These are phyloP conservation scores for Myotis daubentonii DNA, from an alignment of 2,797 vertebrate genomes.

Conservation along the genomic window DNA sequence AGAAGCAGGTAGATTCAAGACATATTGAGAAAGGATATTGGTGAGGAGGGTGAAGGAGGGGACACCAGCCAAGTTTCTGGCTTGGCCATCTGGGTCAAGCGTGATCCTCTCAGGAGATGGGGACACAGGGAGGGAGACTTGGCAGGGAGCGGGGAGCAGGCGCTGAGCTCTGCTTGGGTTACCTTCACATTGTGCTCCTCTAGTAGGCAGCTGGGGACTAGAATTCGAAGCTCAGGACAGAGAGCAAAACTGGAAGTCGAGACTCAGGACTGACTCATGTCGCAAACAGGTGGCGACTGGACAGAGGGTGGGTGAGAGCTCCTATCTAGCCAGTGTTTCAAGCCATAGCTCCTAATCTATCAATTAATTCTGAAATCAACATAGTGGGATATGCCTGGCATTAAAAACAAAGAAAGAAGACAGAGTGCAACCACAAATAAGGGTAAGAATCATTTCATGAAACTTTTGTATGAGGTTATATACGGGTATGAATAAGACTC, in stretches of 20 bases:
- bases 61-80: not conserved
- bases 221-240: not conserved
- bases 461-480: not conserved
- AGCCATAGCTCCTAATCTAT: not conserved
- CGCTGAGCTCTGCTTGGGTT: not conserved
- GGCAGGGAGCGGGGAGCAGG: not conserved
- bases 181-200: not conserved
- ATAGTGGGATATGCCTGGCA: too few relatives aligned
- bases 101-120: not conserved
- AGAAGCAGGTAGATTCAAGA: not conserved
- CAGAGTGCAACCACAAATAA: not conserved
- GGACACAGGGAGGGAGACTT: not conserved
- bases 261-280: not conserved
- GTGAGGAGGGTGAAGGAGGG: not conserved
- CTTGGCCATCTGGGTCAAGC: not conserved
- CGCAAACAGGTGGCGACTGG: not conserved
- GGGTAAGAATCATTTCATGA: not conserved
- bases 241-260: not conserved
- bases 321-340: not conserved
- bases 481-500: not conserved
- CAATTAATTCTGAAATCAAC: not conserved
- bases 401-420: slow-evolving; percentile 11
- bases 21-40: not conserved
- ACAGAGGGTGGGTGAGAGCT: not conserved
- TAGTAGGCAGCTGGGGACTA: not conserved